Evolutionary conservation across 1,140 invertebrate species (phyloP), one percentile per base, ranked within the genome.

Genomic region (Drosophila burlai): DNA sequence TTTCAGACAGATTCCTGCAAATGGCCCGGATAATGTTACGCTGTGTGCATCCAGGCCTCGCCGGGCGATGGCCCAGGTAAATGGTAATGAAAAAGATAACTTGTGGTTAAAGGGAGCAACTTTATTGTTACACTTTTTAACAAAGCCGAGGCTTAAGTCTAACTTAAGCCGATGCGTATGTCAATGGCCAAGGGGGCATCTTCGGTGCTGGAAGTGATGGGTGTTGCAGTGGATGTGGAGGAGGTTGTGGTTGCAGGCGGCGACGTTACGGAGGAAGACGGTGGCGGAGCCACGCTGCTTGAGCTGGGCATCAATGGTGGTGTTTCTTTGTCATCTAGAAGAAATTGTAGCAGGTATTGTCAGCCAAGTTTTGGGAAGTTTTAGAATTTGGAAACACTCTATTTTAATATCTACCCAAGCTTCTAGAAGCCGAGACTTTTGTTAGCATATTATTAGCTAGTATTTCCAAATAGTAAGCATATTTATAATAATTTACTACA

Each of bases 101-200:
- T 76, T 77, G 54, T 50, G 57, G 75, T 78, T 62, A 69, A 40
- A 40, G 38, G 38, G 40, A 57, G 57, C 64, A 42, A 55, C 43
- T 78, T 78, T 78, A 78, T 77, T 78, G 42, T 40, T 43, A 50
- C 49, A 42, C 34, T 4, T 36, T 21, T 29, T 59, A 34, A 45
- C 31, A 49, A 57, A 61, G 47, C 45, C n/a, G 21, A 15, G 29
- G 11, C 52, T 69, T 31, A 38, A 9, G 34, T 50, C 26, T 76
- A 76, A 24, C 36, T 36, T 36, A 24, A 52, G 34, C 89, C 84
- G 26, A 82, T 59, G 49, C 89, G 89, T 34, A 91, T 54, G 69
- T 91, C 89, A 74, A 91, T 91, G 49, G 15, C 71, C 75, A 83
- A 57, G 11, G 67, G 36, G 36, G 60, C 26, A 16, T 85, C 76